These are phyloP conservation scores for Eugnorisma glareosa DNA, from an alignment of 2,888 invertebrate genomes.

Conservation along the genomic window DNA sequence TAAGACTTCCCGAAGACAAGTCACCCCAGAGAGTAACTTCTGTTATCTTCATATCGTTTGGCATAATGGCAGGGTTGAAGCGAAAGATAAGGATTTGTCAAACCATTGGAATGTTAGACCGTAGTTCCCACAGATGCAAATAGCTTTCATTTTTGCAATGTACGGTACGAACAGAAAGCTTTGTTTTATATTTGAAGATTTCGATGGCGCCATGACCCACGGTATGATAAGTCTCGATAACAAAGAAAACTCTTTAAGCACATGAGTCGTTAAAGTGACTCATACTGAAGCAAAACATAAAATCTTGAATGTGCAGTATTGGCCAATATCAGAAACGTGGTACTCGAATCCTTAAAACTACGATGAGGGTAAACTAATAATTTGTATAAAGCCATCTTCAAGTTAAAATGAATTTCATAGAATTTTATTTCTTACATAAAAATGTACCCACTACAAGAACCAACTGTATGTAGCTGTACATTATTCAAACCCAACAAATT, in stretches of 20 bases:
- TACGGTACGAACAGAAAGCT: constrained; percentile 16
- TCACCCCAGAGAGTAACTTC: constrained; percentile 68
- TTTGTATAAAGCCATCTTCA: background rate
- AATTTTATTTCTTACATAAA: background rate
- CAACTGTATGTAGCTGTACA: background rate
- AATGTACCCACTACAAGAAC: background rate
- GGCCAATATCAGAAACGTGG: background rate
- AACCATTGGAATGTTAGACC: constrained; percentile 78
- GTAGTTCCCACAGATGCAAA: constrained; percentile 16
- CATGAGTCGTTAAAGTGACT: background rate
- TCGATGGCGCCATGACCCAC: constrained; percentile 15
- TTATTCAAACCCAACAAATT: background rate
- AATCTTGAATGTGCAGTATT: background rate
- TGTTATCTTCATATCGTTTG: constrained; percentile 79
- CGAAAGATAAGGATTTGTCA: constrained; percentile 79
- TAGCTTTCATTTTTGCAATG: constrained; percentile 36
- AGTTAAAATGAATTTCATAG: background rate
- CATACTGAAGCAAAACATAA: background rate
- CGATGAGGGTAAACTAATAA: background rate
- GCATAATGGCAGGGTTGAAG: constrained; percentile 71
- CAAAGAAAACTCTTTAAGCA: background rate
- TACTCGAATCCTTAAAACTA: background rate
- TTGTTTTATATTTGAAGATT: constrained; percentile 7
- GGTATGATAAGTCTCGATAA: background rate
- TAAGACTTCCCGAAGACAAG: constrained; percentile 68